Evolutionary conservation across 1,140 invertebrate species (phyloP).

Genomic region (Zelostemma sp.): DNA sequence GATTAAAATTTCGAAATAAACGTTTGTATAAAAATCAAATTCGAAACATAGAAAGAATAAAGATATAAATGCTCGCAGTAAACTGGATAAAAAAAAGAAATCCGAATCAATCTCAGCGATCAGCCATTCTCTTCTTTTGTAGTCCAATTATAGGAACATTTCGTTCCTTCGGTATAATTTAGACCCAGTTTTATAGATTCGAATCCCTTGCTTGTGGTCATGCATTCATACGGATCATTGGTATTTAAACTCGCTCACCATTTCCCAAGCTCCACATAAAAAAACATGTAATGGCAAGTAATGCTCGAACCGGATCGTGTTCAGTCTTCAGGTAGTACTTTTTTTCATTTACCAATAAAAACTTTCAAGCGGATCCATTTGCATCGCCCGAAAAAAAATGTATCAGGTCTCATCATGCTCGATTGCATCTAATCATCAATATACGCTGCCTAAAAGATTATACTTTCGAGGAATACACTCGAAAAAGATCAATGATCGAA

Average conservation of each 20-base stretch:
- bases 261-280: not conserved
- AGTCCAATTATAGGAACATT: constrained; percentile 17
- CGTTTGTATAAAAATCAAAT: constrained; percentile 1
- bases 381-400: too few species aligned
- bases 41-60: not conserved
- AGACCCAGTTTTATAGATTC: constrained; percentile 2
- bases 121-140: not conserved
- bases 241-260: constrained; percentile 7
- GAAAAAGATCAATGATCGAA: too few species aligned
- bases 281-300: constrained; percentile 4
- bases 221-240: constrained; percentile 25
- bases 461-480: too few species aligned
- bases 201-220: constrained; percentile 16
- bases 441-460: too few species aligned
- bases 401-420: too few species aligned
- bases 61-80: constrained; percentile 32
- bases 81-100: constrained; percentile 24
- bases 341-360: too few species aligned
- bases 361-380: too few species aligned
- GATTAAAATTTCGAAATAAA: not conserved
- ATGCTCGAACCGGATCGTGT: constrained; percentile 8
- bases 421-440: too few species aligned
- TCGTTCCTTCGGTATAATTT: constrained; percentile 27
- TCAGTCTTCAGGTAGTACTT: too few species aligned
- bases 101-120: constrained; percentile 21